Evolutionary conservation across 2,888 invertebrate genomes (phyloP).

Genomic region (Hydropsyche betteni): DNA sequence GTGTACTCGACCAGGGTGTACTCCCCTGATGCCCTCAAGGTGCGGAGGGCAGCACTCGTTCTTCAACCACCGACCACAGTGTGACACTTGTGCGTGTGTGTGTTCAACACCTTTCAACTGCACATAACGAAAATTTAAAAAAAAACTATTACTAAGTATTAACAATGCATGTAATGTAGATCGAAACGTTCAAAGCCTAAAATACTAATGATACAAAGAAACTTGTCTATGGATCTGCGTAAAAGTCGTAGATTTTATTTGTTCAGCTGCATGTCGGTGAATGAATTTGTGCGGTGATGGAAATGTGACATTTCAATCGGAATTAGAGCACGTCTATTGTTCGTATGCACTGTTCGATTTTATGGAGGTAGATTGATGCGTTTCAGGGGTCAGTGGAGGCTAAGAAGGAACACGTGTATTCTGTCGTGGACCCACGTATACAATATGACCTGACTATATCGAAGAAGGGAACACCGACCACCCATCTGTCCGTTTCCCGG

Average conservation of each 20-base stretch:
- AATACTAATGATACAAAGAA: no score
- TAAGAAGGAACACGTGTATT: constrained; percentile 68
- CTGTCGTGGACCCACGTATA: constrained; percentile 66
- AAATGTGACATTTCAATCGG: not conserved
- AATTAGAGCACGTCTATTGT: not conserved
- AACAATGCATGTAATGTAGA: constrained; percentile 25
- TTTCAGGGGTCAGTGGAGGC: constrained; percentile 53
- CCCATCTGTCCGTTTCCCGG: constrained; percentile 65
- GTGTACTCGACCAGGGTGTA: constrained; percentile 72
- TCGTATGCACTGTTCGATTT: not conserved
- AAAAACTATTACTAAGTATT: not conserved
- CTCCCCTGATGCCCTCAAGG: constrained; percentile 85
- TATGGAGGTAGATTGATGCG: not conserved
- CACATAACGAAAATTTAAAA: not conserved
- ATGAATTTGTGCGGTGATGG: not conserved
- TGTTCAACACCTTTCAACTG: constrained; percentile 43
- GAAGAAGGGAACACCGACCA: constrained; percentile 66
- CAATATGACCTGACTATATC: constrained; percentile 67
- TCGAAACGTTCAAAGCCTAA: constrained; percentile 10
- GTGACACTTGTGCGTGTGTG: constrained; percentile 60
- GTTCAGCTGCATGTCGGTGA: constrained; percentile 17
- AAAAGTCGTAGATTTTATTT: not conserved
- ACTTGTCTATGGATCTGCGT: no score
- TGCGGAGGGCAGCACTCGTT: constrained; percentile 89
- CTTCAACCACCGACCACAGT: constrained; percentile 90